Base-by-base conservation (phyloP, 2,888 invertebrate genomes). In the Meghimatium bilineatum region DNA sequence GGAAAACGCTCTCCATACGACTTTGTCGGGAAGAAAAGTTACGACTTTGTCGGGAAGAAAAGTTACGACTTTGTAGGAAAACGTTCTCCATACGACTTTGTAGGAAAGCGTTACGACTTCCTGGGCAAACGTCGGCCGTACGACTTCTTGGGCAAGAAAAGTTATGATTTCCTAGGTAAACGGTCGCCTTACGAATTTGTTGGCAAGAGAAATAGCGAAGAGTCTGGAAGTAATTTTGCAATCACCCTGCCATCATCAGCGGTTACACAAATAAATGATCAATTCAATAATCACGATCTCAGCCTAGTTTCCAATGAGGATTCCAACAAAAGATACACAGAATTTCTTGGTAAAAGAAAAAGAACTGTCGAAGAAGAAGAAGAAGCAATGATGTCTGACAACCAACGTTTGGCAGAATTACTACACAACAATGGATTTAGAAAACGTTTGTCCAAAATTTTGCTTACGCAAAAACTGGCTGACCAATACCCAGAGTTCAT, bases 401-500 rank as follows among this genome's bases (percentile, higher is more conserved):
- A n/a, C 36, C 63, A 63, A 1, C 72, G 67, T 34, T 56, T 82
- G n/a, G 82, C 67, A 14, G 76, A 66, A 2, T 49, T 82, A 49
- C 52, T 82, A 6, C 66, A 36, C 1, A 67, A 67, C 52, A 75
- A 38, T 49, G 66, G 66, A 23, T 36, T 82, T n/a, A 34, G 67
- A 12, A 82, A 82, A 76, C 75, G 82, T 0, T n/a, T 82, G 44
- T 76, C 76, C 12, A 34, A 32, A 52, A 75, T 75, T 14, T 26
- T 75, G 63, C 36, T 80, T 2, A 44, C 3, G 5, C 74, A 75
- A 12, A 63, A 34, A n/a, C n/a, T 82, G 26, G 67, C 75, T 14
- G 67, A 82, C 14, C 82, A 82, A 12, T 66, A 72, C 52, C 82
- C 82, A 26, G 82, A 82, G 52, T 82, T 82, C 44, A 76, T 82